Evolutionary conservation across 2,888 invertebrate genomes (phyloP), one percentile per base, ranked within the genome.

Genomic region (Ferdinandea cuprea): DNA sequence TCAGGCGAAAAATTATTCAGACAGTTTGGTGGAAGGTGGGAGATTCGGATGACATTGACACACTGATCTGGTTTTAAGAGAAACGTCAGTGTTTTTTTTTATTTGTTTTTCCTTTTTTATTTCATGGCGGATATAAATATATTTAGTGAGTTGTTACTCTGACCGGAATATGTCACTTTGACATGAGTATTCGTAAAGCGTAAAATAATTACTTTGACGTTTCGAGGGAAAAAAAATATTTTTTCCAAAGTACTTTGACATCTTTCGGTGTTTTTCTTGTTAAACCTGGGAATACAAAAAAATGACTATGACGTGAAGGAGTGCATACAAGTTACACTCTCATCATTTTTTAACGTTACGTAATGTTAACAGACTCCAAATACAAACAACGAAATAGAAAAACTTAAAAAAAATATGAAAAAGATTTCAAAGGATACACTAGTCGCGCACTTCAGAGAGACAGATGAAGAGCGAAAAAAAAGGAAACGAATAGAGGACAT

Each of bases 301-400:
- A 25, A 3, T 9, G 3, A 7, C 7, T 9, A 44, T 11, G 5
- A 19, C 5, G 11, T 4, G 19, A 11, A 44, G 44, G 13, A 40
- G 2, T 19, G 17, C 1, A 21, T 11, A 50, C 35, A 35, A 37
- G 40, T 35, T 52, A 52, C 46, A 21, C 35, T 56, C 68, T 30
- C 13, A 54, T 40, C n/a, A 17, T 35, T 17, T 21, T 59, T 35
- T 42, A 19, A 11, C 32, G 50, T 76, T 74, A 69, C 63, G 50
- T 76, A 76, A 76, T 69, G 69, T 69, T 69, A 80, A 80, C 63
- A 76, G 48, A 80, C 69, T 37, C n/a, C 15, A 46, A 37, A 13
- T 59, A 25, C 19, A 61, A 56, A 61, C 32, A 52, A 35, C 50
- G 58, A 44, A 44, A 37, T 25, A 42, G 37, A 59, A 28, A 9